Conservation (phyloP, 1,140 invertebrate species). For the Trichoplusia ni region DNA sequence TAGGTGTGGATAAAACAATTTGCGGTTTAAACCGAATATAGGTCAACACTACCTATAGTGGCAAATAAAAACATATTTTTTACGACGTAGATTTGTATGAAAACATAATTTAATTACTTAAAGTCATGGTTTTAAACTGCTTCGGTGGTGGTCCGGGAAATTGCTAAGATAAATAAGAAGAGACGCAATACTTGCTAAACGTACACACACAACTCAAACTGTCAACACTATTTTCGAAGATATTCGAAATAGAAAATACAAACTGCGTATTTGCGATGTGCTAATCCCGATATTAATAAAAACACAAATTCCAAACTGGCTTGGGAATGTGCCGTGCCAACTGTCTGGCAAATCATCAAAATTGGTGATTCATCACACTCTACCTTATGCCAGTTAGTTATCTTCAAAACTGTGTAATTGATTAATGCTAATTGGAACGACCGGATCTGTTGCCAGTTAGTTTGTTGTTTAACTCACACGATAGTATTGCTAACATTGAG, state of each 20-base stretch:
- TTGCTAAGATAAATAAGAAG: background rate
- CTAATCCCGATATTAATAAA: conserved; percentile 31
- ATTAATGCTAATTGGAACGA: conserved; percentile 47
- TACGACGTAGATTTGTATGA: too few relatives aligned
- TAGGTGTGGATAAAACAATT: too few relatives aligned
- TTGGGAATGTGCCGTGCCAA: conserved; percentile 10
- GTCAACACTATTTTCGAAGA: conserved; percentile 1
- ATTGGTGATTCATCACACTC: conserved; percentile 39
- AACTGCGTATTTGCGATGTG: conserved; percentile 17
- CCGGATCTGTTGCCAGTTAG: conserved; percentile 29
- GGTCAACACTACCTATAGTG: background rate
- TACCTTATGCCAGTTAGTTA: conserved; percentile 12
- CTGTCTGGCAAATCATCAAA: conserved; percentile 45
- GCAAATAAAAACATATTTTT: too few relatives aligned
- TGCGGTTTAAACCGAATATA: background rate
- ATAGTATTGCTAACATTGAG: conserved; percentile 4
- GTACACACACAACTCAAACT: background rate
- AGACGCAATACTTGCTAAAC: background rate
- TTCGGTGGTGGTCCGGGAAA: background rate
- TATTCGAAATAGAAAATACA: conserved; percentile 10
- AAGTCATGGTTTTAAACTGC: background rate
- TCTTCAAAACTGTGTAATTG: conserved; percentile 38
- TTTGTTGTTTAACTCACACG: conserved; percentile 12
- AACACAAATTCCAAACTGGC: conserved; percentile 22
- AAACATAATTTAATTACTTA: too few relatives aligned